Base-by-base conservation (phyloP, 37 sponge, comb jelly and placozoan genomes). In the Chondrosia reniformis region DNA sequence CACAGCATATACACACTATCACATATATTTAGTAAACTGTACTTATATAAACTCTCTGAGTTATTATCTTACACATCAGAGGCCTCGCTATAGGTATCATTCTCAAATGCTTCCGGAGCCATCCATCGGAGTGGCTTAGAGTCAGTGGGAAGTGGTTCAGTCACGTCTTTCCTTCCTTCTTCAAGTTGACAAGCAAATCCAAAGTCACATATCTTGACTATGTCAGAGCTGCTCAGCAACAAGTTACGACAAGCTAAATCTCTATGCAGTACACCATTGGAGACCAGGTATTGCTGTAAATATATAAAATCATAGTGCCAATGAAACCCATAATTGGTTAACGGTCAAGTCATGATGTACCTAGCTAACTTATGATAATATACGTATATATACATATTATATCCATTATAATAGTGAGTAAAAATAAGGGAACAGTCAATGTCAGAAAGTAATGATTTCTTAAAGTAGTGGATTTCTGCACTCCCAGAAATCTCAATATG, bases 61-160 rank as follows among this genome's bases (percentile, higher is more conserved):
- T 59, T 30, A 13, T 59, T n/a, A 69, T 43, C 72, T 21, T 40
- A 69, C 72, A 69, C 72, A 69, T 69, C 72, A 43, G 72, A 69
- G 1, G 72, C 72, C 42, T 69, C 72, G 42, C 72, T 38, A 44
- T 9, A 69, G n/a, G 42, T 2, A 39, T 69, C 24, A 13, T 69
- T 13, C 43, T 69, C 72, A 69, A 69, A 69, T 13, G 72, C 72
- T 39, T 69, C 72, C 17, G 72, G 72, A 25, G 72, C 15, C 72
- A 69, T 69, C 72, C 72, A 69, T 24, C 72, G 72, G n/a, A 69
- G 36, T 17, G 72, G 72, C 36, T 69, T 69, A 25, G 44, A n/a
- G 38, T 69, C 42, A 24, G 41, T 39, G 15, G 72, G 72, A 8
- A 69, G 43, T 24, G 39, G 44, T n/a, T 31, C 72, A 40, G 42